A percentile compares a stretch with the other conserved stretches of the same genome.
Conservation (phyloP, 2,888 invertebrate species). For the Dorcus parallelipipedus region DNA sequence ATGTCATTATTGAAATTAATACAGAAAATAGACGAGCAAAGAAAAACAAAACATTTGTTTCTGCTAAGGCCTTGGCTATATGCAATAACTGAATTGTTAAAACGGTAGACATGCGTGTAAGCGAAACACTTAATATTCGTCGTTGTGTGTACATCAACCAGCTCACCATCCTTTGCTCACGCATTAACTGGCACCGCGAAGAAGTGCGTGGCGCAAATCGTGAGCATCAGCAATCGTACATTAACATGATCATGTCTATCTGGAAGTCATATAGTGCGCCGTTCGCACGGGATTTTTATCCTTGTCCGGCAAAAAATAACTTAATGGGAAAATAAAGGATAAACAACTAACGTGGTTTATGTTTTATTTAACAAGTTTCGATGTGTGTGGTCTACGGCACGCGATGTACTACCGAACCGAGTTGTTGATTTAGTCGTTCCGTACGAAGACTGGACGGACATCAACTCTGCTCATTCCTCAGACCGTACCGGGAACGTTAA, state of each 20-base stretch:
- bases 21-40: too few species aligned
- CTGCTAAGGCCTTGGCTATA: conserved; percentile 3
- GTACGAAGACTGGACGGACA: conserved; percentile 19
- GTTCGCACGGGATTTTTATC: conserved; percentile 19
- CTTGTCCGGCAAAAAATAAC: conserved; percentile 13
- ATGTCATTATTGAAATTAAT: too few species aligned
- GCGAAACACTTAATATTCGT: conserved; percentile 11
- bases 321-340: conserved; percentile 42
- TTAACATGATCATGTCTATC: conserved; percentile 27
- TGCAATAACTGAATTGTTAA: conserved; percentile 24
- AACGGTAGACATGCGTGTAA: conserved; percentile 20
- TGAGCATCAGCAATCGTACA: conserved; percentile 20
- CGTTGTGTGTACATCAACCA: conserved; percentile 4
- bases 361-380: conserved; percentile 50
- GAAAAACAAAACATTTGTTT: conserved; percentile 12
- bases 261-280: conserved; percentile 24
- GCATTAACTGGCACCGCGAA: conserved; percentile 5
- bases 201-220: conserved; percentile 18
- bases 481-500: not conserved
- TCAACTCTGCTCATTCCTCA: not conserved
- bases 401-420: conserved; percentile 45
- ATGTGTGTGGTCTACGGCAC: conserved; percentile 49
- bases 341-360: conserved; percentile 49
- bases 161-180: conserved; percentile 17
- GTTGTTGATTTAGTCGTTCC: conserved; percentile 29